Evolutionary conservation across 2,888 invertebrate species (phyloP), one percentile per base, ranked within the genome.

Genomic region (Phalera bucephala): DNA sequence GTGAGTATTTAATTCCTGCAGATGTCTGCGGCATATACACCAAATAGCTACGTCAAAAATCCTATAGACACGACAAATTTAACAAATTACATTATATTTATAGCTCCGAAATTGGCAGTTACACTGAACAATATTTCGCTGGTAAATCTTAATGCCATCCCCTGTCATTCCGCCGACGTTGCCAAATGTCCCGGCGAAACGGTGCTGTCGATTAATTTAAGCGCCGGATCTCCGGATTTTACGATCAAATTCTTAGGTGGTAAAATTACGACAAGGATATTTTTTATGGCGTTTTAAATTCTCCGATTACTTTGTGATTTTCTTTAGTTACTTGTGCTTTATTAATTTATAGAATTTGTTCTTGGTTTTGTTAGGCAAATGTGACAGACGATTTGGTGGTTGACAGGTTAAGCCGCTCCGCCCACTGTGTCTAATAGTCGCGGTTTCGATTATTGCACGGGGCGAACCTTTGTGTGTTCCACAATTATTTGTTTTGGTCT

Each of bases 151-250:
- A 42, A 48, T 52, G 33, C 41, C 39, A 39, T 52, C 52, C 49
- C 52, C 42, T 45, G 33, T 35, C 34, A 37, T 26, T n/a, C 13
- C 13, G 37, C 35, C 33, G 45, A 31, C 37, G 31, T 36, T 49
- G 55, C 51, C 54, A 63, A 61, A 41, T 31, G 45, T 40, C 38
- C 30, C 31, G 45, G 37, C 33, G 38, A 26, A 51, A 65, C 58
- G 53, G 56, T 48, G 48, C 41, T 40, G 48, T 51, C 60, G 58
- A 65, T 66, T 63, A 58, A 59, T 58, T 61, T 59, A 43, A 45
- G 35, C 46, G 54, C 45, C 40, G 45, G 43, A 41, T 38, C 36
- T 33, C 41, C 44, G 46, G 53, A 64, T 66, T 62, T 64, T 57
- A 61, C 57, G 53, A 52, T 49, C 38, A 49, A 53, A 59, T 63